Conservation (phyloP, 2,888 invertebrate species). For the Drosophila ustulata region DNA sequence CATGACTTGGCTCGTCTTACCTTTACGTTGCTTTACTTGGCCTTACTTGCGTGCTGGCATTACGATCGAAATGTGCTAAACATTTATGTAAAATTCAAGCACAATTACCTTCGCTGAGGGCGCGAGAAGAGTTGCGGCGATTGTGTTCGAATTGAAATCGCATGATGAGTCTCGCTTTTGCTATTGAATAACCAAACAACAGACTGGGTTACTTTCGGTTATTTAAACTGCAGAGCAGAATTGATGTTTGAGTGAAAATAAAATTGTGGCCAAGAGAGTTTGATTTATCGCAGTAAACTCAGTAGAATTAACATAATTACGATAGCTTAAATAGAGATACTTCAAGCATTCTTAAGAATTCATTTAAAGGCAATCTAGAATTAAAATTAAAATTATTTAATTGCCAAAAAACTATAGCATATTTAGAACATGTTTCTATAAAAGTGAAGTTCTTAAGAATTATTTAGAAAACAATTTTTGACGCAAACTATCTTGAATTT, state of each 20-base stretch:
- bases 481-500: no score
- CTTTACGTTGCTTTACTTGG: no score
- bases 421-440: no score
- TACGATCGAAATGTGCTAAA: conserved; percentile 13
- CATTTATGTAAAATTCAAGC: conserved; percentile 17
- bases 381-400: no score
- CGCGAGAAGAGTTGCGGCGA: background rate
- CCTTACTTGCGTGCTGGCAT: background rate
- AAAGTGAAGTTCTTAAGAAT: no score
- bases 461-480: no score
- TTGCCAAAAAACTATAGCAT: no score
- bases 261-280: background rate
- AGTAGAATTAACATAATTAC: no score
- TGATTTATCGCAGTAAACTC: background rate
- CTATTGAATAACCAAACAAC: conserved; percentile 1
- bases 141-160: background rate
- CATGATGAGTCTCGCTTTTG: background rate
- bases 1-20: background rate
- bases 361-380: no score
- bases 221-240: background rate
- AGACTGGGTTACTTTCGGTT: background rate
- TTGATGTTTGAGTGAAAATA: background rate
- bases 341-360: no score
- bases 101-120: conserved; percentile 15
- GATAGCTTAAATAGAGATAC: no score